Evolutionary conservation across 2,888 invertebrate genomes (phyloP).

Genomic region (Euplagia quadripunctaria): DNA sequence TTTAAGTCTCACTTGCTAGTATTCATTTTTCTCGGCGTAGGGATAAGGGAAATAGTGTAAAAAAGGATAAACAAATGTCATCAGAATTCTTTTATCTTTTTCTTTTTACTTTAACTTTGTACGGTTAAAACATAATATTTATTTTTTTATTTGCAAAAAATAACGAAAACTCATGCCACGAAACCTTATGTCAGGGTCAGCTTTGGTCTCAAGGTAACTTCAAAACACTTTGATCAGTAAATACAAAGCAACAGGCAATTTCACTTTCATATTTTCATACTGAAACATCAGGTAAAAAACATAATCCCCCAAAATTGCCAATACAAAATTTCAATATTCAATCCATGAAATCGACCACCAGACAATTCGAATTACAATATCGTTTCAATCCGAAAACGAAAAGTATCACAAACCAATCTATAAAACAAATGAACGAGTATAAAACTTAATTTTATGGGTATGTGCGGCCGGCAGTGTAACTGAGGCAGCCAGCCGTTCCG

Average conservation of each 20-base stretch:
- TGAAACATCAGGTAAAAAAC: neutral
- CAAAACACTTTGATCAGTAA: neutral
- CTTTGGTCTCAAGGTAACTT: neutral
- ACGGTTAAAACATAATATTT: too few relatives aligned
- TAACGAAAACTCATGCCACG: neutral
- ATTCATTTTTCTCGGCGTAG: too few relatives aligned
- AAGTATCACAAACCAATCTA: slow-evolving; percentile 42
- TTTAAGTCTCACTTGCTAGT: too few relatives aligned
- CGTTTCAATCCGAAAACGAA: slow-evolving; percentile 43
- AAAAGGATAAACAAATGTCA: too few relatives aligned
- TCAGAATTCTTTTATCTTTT: too few relatives aligned
- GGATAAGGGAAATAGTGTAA: too few relatives aligned
- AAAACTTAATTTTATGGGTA: slow-evolving; percentile 49
- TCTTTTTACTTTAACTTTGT: too few relatives aligned
- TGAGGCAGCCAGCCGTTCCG: neutral
- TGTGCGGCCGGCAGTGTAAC: slow-evolving; percentile 42
- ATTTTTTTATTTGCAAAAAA: neutral
- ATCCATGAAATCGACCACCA: slow-evolving; percentile 25
- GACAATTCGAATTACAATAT: slow-evolving; percentile 41
- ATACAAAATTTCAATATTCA: slow-evolving; percentile 36
- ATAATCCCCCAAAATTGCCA: neutral
- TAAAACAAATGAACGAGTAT: slow-evolving; percentile 47
- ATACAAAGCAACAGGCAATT: neutral
- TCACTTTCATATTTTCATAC: neutral
- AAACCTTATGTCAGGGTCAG: neutral